A percentile compares a stretch with the other conserved stretches of the same genome.
phyloP scores from a whole-genome alignment of 1,140 invertebrate species.

The Bilobella aurantiaca region DNA sequence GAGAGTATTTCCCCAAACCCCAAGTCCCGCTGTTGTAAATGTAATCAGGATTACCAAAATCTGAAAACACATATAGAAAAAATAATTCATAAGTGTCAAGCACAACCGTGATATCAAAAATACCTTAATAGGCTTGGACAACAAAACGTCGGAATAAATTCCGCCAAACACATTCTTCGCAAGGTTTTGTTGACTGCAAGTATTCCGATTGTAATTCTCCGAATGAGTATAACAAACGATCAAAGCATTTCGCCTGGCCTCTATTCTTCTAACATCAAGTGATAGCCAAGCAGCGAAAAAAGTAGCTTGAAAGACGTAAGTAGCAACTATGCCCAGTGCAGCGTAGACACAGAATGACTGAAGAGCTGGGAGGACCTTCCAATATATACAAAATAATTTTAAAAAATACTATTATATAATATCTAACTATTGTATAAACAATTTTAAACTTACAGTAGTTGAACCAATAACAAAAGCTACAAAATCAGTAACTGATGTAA shows the following conservation, averaged over 20 bases:
- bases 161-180: slow-evolving; percentile 46
- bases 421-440: too few species aligned
- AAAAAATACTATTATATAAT: too few species aligned
- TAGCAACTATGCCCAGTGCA: slow-evolving; percentile 56
- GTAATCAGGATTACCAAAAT: slow-evolving; percentile 10
- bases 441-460: slow-evolving; percentile 29
- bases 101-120: too few species aligned
- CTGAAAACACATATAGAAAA: slow-evolving; percentile 11
- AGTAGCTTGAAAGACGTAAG: slow-evolving; percentile 60
- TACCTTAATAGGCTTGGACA: slow-evolving; percentile 52
- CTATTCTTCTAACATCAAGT: slow-evolving; percentile 55
- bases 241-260: slow-evolving; percentile 53
- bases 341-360: slow-evolving; percentile 66
- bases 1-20: slow-evolving; percentile 32
- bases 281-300: slow-evolving; percentile 67
- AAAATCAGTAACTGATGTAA: slow-evolving; percentile 72
- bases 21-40: slow-evolving; percentile 9
- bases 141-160: slow-evolving; percentile 51
- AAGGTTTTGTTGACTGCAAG: slow-evolving; percentile 38
- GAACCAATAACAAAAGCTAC: slow-evolving; percentile 50
- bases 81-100: too few species aligned
- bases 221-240: slow-evolving; percentile 55
- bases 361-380: slow-evolving; percentile 58
- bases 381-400: neutral
- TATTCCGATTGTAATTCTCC: slow-evolving; percentile 39